Base-by-base conservation (phyloP, 2,797 vertebrate genomes). In the Lacerta viridis region DNA sequence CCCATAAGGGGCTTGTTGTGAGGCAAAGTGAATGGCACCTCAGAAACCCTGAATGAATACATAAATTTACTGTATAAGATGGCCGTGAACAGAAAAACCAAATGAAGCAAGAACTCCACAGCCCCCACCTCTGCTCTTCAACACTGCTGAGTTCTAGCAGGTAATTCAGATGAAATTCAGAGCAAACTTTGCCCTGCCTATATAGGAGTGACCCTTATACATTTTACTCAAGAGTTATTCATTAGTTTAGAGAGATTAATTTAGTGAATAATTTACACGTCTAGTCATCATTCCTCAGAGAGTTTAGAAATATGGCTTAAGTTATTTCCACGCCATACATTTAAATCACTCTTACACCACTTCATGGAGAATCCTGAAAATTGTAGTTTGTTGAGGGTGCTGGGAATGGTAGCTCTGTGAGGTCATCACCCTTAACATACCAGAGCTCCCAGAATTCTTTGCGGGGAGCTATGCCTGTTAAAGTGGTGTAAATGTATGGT, bases 171-270 rank as follows among this genome's bases (percentile, higher is more conserved):
- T 84, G 91, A 6, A 72, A 41, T 3, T 10, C 87, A 76, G 7
- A 1, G 75, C 74, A 89, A 15, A 79, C 39, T 71, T 90, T 87
- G 41, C 11, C 86, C 75, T 74, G 9, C 61, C 17, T 76, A n/a
- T 20, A 20, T 0, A 90, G 25, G 41, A 15, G 6, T 76, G 46
- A 10, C 33, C n/a, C 55, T 11, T 90, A 59, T 78, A 88, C 84
- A 85, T 84, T 74, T 74, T 36, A 6, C 17, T 72, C 78, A 7
- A 23, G 10, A 61, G 76, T 68, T 46, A 84, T 71, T 61, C 55
- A 72, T 75, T 80, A 33, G 59, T 86, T 87, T 29, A 75, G 43
- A 83, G 41, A 46, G 0, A 68, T 8, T 50, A 18, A 7, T 68
- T 17, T 17, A 82, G 18, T 71, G 85, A 89, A 69, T 76, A 55